These are phyloP conservation scores for Sminthurides aquaticus DNA, from an alignment of 2,888 invertebrate species.

Conservation along the genomic window DNA sequence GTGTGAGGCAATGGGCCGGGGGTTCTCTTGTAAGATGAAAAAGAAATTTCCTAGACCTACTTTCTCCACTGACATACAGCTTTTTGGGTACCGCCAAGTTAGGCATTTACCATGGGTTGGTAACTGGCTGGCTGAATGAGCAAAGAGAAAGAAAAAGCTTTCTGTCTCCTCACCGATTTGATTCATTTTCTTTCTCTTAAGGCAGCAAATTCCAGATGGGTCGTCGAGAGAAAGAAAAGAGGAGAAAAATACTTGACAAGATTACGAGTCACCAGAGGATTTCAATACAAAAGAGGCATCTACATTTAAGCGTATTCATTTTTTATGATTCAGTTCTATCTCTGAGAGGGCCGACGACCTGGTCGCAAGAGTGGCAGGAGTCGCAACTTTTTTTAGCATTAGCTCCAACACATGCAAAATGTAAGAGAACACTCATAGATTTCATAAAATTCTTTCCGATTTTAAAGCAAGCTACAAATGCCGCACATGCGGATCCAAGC, in stretches of 20 bases:
- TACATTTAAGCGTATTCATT: conserved; percentile 8
- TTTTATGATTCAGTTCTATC: conserved; percentile 13
- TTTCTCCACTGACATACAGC: too few species aligned
- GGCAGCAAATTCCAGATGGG: not conserved
- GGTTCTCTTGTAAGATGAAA: too few species aligned
- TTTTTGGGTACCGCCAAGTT: too few species aligned
- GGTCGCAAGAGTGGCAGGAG: not conserved
- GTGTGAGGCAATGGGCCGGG: too few species aligned
- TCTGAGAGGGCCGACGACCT: not conserved
- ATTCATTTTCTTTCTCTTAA: conserved; percentile 4
- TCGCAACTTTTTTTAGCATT: too few species aligned
- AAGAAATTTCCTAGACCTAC: too few species aligned
- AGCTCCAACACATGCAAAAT: not conserved
- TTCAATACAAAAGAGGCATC: conserved; percentile 8
- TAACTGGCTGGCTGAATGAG: too few species aligned
- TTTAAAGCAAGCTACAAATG: not conserved
- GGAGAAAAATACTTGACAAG: not conserved
- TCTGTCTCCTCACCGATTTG: not conserved
- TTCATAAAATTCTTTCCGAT: not conserved
- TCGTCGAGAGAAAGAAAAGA: too few species aligned
- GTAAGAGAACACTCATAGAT: not conserved
- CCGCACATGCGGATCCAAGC: not conserved
- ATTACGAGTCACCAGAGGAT: conserved; percentile 16
- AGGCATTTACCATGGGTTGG: too few species aligned
- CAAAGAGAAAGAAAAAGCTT: too few species aligned